Percentiles rank a stretch among this genome's conserved stretches.
Evolutionary conservation across 2,888 invertebrate genomes (phyloP).

Genomic region (Mythimna loreyi): DNA sequence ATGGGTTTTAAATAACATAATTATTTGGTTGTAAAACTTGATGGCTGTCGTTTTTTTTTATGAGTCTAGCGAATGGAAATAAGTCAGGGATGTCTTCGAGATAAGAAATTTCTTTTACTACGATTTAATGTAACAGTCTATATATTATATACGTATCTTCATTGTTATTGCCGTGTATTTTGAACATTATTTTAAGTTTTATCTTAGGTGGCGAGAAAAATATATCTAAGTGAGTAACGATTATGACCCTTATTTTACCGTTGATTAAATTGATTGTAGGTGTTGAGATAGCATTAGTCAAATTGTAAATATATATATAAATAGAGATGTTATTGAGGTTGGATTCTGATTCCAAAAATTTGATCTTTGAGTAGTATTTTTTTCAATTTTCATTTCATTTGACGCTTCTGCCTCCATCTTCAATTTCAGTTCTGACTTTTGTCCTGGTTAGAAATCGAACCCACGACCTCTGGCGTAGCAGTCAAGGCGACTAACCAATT

Average conservation of each 20-base stretch:
- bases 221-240: neutral
- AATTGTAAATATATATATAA: neutral
- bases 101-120: slow-evolving; percentile 22
- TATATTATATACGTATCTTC: slow-evolving; percentile 32
- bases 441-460: too few species aligned
- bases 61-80: slow-evolving; percentile 23
- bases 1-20: slow-evolving; percentile 48
- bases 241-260: slow-evolving; percentile 2
- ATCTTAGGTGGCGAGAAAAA: neutral
- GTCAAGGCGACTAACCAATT: too few species aligned
- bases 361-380: too few species aligned
- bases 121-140: slow-evolving; percentile 30
- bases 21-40: slow-evolving; percentile 61
- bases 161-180: slow-evolving; percentile 43
- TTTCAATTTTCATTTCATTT: too few species aligned
- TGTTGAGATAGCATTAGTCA: neutral
- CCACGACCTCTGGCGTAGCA: too few species aligned
- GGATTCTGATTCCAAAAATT: too few species aligned
- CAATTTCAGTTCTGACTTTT: too few species aligned
- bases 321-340: too few species aligned
- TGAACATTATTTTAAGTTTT: slow-evolving; percentile 13
- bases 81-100: slow-evolving; percentile 19
- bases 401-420: too few species aligned
- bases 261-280: neutral
- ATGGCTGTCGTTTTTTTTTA: slow-evolving; percentile 59